Conservation (phyloP, 2,888 invertebrate species). For the Brachypterus glaber region DNA sequence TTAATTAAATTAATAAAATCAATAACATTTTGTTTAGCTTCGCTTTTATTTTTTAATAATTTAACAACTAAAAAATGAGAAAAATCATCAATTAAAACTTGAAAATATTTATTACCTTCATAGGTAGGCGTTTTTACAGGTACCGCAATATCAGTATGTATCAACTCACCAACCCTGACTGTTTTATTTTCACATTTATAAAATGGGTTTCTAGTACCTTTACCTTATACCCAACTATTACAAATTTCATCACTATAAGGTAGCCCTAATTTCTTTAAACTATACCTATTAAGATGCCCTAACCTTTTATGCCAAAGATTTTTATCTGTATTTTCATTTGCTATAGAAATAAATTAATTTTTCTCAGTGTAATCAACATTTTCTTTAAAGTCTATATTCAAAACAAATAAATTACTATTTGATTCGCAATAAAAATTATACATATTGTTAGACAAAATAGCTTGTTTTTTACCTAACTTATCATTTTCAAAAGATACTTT, state of each 20-base stretch:
- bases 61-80: slow-evolving; percentile 17
- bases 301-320: slow-evolving; percentile 7
- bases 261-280: slow-evolving; percentile 8
- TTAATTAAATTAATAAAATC: slow-evolving; percentile 17
- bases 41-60: slow-evolving; percentile 14
- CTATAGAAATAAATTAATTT: background rate
- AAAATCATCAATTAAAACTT: slow-evolving; percentile 19
- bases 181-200: slow-evolving; percentile 14
- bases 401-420: slow-evolving; percentile 11
- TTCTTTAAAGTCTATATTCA: slow-evolving; percentile 8
- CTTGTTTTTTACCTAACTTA: slow-evolving; percentile 1
- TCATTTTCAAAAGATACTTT: slow-evolving; percentile 9
- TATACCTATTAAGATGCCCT: slow-evolving; percentile 10
- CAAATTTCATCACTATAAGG: slow-evolving; percentile 9
- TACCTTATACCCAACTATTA: slow-evolving; percentile 12
- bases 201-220: slow-evolving; percentile 18
- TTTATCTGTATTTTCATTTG: slow-evolving; percentile 2
- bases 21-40: slow-evolving; percentile 15
- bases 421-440: slow-evolving; percentile 10
- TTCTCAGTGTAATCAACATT: slow-evolving; percentile 4
- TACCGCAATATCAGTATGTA: slow-evolving; percentile 19
- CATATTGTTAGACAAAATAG: slow-evolving; percentile 2
- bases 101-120: slow-evolving; percentile 18
- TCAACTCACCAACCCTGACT: slow-evolving; percentile 17
- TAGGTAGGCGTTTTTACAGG: slow-evolving; percentile 14